Base-by-base conservation (phyloP, 1,140 invertebrate species). In the Orchesella cincta region DNA sequence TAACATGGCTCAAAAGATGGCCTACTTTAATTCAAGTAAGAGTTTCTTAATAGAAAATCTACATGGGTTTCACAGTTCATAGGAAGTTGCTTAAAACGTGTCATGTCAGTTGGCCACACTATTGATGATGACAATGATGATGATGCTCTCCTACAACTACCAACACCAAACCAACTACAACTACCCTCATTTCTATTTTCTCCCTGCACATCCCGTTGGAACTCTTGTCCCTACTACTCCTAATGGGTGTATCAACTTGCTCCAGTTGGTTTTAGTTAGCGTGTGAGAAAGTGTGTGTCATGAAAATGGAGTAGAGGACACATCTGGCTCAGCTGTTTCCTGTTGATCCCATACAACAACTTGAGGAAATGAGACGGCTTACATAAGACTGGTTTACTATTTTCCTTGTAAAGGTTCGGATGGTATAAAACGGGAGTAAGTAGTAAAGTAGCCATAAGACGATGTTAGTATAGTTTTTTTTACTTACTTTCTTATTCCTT, bases 241-340 rank as follows among this genome's bases (percentile, higher is more conserved):
- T n/a, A n/a, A n/a, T n/a, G n/a, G n/a, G n/a, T n/a, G n/a, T n/a
- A n/a, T n/a, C n/a, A n/a, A n/a, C n/a, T n/a, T n/a, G n/a, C n/a
- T n/a, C n/a, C 23, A 33, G 28, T 23, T 23, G 5, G 33, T 31
- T 31, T 31, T 67, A 5, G 2, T 67, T 33, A n/a, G 14, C 62
- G 23, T 31, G 62, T 8, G 23, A 67, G 31, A 29, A 67, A 67
- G 31, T 29, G 8, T 31, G 62, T 12, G 62, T 5, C 26, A 67
- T 26, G 31, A n/a, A 5, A n/a, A 62, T 14, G 23, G 39, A 12
- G 39, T 46, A n/a, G 26, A 67, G 31, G 62, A 67, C 62, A 67
- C 62, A 67, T 67, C 62, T 67, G 62, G 62, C 62, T 67, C 62
- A 67, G 62, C 62, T 67, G 62, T 67, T 67, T 67, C 62, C 62